Evolutionary conservation across 2,113 vertebrate genomes (phyloP).

Genomic region (Trochalopteron elliotii): DNA sequence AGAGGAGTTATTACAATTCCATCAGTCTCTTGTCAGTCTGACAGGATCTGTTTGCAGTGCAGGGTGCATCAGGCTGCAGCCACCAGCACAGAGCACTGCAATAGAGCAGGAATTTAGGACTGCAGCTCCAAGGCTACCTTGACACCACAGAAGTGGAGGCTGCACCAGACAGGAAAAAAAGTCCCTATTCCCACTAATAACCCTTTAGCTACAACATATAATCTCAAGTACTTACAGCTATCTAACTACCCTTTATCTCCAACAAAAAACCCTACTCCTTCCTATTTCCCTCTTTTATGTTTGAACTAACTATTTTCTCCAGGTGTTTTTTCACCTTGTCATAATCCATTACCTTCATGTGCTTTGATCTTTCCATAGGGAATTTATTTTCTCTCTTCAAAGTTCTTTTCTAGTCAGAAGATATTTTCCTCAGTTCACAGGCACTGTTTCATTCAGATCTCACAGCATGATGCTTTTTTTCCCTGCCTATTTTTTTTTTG

Average conservation of each 20-base stretch:
- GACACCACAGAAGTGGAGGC: not conserved
- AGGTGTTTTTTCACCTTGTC: not conserved
- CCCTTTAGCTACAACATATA: not conserved
- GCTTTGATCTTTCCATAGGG: conserved; percentile 17
- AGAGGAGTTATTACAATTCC: not conserved
- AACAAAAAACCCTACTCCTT: not conserved
- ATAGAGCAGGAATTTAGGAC: not conserved
- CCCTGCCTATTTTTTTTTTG: not conserved
- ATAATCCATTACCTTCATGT: not conserved
- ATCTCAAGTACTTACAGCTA: not conserved
- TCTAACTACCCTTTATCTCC: not conserved
- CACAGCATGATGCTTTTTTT: not conserved
- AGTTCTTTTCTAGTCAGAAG: not conserved
- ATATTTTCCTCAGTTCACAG: not conserved
- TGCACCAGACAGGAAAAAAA: not conserved
- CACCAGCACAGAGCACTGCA: not conserved
- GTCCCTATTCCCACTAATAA: not conserved
- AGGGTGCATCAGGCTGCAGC: not conserved
- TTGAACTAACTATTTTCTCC: conserved; percentile 15
- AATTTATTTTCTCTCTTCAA: conserved; percentile 12
- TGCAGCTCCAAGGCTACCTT: not conserved
- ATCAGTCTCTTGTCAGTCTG: not conserved
- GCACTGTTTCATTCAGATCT: not conserved
- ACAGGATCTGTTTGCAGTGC: not conserved
- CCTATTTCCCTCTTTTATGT: not conserved